Evolutionary conservation across 2,797 vertebrate genomes (phyloP).

Genomic region (Enteromius anoplus): DNA sequence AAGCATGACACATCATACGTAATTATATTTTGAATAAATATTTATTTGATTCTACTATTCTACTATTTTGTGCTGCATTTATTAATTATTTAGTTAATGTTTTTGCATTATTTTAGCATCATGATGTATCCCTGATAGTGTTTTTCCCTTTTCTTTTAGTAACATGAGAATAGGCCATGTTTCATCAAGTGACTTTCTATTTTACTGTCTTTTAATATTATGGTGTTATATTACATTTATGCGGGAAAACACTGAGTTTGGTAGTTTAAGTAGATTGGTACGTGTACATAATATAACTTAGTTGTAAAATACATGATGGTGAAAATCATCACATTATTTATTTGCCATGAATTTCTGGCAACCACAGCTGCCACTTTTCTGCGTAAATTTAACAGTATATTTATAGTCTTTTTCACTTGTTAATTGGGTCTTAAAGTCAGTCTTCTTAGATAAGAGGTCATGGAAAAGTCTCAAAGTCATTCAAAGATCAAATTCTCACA

Average conservation of each 20-base stretch:
- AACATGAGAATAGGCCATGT: too few relatives aligned
- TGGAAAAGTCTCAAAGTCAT: slow-evolving; percentile 38
- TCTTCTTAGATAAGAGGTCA: slow-evolving; percentile 43
- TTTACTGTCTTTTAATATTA: neutral
- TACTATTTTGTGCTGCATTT: neutral
- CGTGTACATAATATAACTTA: too few relatives aligned
- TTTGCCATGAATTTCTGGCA: neutral
- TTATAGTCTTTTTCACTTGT: neutral
- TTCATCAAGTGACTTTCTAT: neutral
- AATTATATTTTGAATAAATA: neutral
- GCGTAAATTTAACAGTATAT: neutral
- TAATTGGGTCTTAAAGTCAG: neutral
- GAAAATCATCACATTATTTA: neutral
- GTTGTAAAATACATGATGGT: too few relatives aligned
- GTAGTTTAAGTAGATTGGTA: neutral
- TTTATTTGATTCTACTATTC: neutral
- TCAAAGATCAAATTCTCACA: slow-evolving; percentile 49
- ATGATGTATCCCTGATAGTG: neutral
- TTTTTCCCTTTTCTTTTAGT: neutral
- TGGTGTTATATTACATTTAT: neutral
- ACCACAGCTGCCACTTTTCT: neutral
- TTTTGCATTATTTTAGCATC: neutral
- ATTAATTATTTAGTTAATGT: neutral
- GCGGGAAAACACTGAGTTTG: neutral
- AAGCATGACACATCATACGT: neutral